Evolutionary conservation across 1,140 invertebrate genomes (phyloP).

Genomic region (Elysia chlorotica): DNA sequence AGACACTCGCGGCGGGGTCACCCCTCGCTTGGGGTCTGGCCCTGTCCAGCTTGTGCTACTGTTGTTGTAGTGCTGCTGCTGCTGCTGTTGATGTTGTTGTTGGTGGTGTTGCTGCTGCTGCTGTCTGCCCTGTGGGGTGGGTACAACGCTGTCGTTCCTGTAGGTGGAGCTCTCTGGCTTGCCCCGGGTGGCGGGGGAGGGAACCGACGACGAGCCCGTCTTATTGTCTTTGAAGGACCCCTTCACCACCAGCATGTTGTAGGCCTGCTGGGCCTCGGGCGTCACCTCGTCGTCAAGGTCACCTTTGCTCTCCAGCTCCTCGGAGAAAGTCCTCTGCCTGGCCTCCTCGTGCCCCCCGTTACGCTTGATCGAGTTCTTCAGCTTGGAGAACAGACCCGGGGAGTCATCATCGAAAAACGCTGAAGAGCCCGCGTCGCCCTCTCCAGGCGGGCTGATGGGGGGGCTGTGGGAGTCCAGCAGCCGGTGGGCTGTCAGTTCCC

Average conservation of each 20-base stretch:
- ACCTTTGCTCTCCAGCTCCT: slow-evolving; percentile 53
- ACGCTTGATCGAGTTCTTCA: slow-evolving; percentile 71
- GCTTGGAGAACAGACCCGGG: slow-evolving; percentile 78
- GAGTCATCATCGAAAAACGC: slow-evolving; percentile 63
- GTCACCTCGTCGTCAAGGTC: slow-evolving; percentile 44
- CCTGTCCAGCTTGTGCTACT: neutral
- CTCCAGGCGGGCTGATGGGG: slow-evolving; percentile 22
- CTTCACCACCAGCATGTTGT: slow-evolving; percentile 86
- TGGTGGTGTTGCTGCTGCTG: too few relatives aligned
- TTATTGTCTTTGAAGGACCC: slow-evolving; percentile 51
- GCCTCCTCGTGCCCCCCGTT: slow-evolving; percentile 44
- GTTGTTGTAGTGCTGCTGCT: too few relatives aligned
- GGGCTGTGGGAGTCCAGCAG: slow-evolving; percentile 25
- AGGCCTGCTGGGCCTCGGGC: slow-evolving; percentile 79
- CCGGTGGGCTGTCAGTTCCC: slow-evolving; percentile 76
- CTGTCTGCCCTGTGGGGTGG: neutral
- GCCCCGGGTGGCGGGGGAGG: neutral
- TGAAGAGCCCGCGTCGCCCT: slow-evolving; percentile 15
- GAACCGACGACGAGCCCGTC: neutral
- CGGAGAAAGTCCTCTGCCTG: slow-evolving; percentile 63
- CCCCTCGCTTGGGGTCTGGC: neutral
- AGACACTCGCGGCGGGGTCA: neutral
- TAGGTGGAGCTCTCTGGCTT: neutral
- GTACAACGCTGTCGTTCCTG: neutral
- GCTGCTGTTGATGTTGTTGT: too few relatives aligned